Percentiles rank a stretch among this genome's conserved stretches.
Conservation (phyloP, 2,113 vertebrate species). For the Macrotis lagotis region DNA sequence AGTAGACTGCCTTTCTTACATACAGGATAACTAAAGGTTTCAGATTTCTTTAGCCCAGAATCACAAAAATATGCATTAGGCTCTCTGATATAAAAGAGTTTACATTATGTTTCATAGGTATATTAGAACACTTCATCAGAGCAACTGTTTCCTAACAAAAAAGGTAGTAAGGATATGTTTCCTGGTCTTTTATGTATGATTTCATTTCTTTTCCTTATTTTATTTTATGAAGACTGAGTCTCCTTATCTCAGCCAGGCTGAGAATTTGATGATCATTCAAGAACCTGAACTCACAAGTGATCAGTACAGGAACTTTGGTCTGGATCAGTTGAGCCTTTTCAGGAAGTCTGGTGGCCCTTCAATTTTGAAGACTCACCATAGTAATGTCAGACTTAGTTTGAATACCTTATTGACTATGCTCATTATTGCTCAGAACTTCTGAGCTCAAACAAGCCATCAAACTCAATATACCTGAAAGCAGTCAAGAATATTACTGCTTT, state of each 20-base stretch:
- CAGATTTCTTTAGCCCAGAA: conserved; percentile 16
- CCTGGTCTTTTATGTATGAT: background rate
- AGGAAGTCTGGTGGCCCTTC: background rate
- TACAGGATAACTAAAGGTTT: conserved; percentile 28
- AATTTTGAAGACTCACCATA: background rate
- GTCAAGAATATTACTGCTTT: no score
- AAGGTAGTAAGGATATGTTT: background rate
- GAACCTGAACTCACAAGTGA: background rate
- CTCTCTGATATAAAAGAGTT: conserved; percentile 18
- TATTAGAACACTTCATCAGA: background rate
- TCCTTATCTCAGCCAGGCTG: background rate
- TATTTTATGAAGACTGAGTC: background rate
- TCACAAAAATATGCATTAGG: background rate
- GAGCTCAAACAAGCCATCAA: background rate
- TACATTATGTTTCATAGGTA: background rate
- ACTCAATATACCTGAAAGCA: background rate
- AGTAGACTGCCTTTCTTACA: conserved; percentile 7
- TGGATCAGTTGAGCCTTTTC: background rate
- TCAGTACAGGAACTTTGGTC: background rate
- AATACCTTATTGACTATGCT: background rate
- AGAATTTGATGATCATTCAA: background rate
- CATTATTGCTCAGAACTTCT: background rate
- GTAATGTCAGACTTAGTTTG: background rate
- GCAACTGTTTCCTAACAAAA: background rate
- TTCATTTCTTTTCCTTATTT: background rate